These are phyloP conservation scores for Alces alces DNA, from an alignment of 2,113 vertebrate genomes.

Conservation along the genomic window DNA sequence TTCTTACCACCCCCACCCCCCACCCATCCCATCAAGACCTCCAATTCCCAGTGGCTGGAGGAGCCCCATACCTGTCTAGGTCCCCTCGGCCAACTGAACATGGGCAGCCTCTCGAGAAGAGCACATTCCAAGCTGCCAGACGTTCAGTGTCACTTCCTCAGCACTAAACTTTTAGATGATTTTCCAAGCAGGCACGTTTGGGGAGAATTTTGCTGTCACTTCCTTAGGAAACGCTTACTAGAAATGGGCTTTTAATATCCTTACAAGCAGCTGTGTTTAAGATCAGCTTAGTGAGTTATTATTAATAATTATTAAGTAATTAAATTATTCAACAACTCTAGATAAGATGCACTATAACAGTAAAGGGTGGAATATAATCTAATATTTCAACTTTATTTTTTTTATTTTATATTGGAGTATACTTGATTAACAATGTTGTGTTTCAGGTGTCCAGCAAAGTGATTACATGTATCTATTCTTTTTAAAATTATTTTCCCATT, in stretches of 20 bases:
- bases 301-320: background rate
- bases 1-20: background rate
- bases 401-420: background rate
- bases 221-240: background rate
- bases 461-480: background rate
- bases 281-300: background rate
- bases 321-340: background rate
- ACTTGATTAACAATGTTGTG: background rate
- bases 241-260: background rate
- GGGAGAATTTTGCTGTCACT: background rate
- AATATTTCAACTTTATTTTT: background rate
- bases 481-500: background rate
- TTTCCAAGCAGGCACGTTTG: background rate
- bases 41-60: background rate
- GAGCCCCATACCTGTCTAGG: background rate
- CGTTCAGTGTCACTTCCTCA: background rate
- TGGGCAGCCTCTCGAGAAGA: background rate
- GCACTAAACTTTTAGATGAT: background rate
- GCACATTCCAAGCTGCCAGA: background rate
- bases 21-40: background rate
- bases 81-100: background rate
- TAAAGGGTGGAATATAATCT: background rate
- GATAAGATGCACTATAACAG: background rate
- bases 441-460: background rate
- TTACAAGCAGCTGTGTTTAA: constrained; percentile 8